Evolutionary conservation across 1,140 invertebrate genomes (phyloP).

Genomic region (Reticulitermes speratus): DNA sequence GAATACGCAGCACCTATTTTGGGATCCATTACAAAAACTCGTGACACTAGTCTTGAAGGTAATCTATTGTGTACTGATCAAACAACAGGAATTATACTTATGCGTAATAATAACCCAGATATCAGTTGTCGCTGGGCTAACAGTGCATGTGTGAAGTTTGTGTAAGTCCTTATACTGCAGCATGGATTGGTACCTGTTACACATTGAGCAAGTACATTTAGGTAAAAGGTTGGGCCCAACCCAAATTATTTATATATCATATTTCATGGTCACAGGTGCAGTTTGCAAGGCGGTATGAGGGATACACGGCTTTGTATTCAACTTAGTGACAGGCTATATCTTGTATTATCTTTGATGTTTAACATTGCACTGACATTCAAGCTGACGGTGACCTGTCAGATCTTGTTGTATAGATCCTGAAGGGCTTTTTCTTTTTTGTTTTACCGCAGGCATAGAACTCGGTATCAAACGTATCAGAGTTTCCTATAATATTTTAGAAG

Average conservation of each 20-base stretch:
- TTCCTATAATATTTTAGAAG: background rate
- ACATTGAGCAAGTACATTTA: background rate
- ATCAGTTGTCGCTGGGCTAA: background rate
- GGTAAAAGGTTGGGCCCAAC: background rate
- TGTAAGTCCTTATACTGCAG: background rate
- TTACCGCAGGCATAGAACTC: background rate
- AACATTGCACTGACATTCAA: background rate
- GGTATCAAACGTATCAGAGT: background rate
- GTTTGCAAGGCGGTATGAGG: background rate
- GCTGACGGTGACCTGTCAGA: background rate
- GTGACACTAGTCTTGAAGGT: background rate
- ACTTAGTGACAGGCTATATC: background rate
- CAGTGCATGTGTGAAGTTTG: background rate
- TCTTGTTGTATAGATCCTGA: background rate
- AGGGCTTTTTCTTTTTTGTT: background rate
- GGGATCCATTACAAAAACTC: background rate
- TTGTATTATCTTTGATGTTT: background rate
- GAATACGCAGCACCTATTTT: background rate
- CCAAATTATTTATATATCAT: background rate
- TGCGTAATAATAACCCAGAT: background rate
- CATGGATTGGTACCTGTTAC: background rate
- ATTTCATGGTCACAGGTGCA: background rate
- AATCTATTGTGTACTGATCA: background rate
- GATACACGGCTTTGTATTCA: background rate
- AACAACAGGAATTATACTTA: background rate